These are phyloP conservation scores for Rhabditophanes sp. DNA, from an alignment of 2,888 invertebrate species.

Conservation along the genomic window DNA sequence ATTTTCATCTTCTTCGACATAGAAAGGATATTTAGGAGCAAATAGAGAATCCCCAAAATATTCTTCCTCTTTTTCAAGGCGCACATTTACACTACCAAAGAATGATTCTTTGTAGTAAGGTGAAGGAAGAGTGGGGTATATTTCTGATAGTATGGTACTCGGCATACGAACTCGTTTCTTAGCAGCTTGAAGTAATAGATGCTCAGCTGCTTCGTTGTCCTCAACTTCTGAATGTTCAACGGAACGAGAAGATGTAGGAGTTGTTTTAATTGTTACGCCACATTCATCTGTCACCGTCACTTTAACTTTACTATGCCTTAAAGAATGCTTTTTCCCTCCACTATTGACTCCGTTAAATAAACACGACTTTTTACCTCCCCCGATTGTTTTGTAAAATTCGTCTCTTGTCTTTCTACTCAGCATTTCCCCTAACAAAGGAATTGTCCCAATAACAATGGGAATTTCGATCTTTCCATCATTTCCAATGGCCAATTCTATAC, in stretches of 20 bases:
- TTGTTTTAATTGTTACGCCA: slow-evolving; percentile 15
- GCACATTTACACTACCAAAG: slow-evolving; percentile 35
- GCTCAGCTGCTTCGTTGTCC: slow-evolving; percentile 14
- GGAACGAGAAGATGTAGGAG: neutral
- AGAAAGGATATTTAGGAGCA: slow-evolving; percentile 44
- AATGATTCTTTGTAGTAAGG: slow-evolving; percentile 41
- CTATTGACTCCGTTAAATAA: too few species aligned
- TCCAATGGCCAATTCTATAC: slow-evolving; percentile 17
- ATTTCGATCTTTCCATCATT: slow-evolving; percentile 15
- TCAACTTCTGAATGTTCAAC: neutral
- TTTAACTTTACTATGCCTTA: slow-evolving; percentile 11
- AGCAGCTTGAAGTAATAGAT: slow-evolving; percentile 17
- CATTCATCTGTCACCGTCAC: slow-evolving; percentile 33
- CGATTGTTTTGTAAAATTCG: too few species aligned
- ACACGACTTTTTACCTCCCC: too few species aligned
- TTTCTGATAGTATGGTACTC: slow-evolving; percentile 36
- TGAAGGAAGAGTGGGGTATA: slow-evolving; percentile 41
- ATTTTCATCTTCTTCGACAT: too few species aligned
- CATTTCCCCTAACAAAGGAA: slow-evolving; percentile 33
- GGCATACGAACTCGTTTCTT: slow-evolving; percentile 42
- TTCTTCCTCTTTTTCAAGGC: slow-evolving; percentile 36
- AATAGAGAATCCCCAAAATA: slow-evolving; percentile 36
- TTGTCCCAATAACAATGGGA: slow-evolving; percentile 39
- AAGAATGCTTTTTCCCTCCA: too few species aligned
- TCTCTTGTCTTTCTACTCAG: slow-evolving; percentile 6